These are phyloP conservation scores for Ivindomyrus marchei DNA, from an alignment of 2,113 vertebrate genomes.

Conservation along the genomic window DNA sequence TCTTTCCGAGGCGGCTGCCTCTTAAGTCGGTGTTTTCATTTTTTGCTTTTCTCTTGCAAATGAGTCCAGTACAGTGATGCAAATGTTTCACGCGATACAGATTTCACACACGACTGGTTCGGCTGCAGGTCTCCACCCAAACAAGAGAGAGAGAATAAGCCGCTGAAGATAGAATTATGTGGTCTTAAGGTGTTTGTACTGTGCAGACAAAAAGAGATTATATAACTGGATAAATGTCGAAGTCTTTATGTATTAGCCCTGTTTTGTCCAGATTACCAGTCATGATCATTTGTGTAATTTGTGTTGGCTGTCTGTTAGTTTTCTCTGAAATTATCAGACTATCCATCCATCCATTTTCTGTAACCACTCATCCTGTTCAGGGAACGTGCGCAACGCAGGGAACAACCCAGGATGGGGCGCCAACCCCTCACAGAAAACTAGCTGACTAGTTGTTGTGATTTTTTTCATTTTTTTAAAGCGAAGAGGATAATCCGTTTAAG, in stretches of 20 bases:
- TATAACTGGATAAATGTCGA: neutral
- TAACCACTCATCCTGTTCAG: too few relatives aligned
- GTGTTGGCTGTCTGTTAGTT: neutral
- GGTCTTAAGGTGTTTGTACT: neutral
- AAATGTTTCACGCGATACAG: constrained; percentile 40
- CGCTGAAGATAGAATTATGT: neutral
- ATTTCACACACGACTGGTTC: constrained; percentile 22
- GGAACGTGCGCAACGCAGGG: too few relatives aligned
- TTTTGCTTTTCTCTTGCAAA: constrained; percentile 46
- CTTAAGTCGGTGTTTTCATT: neutral
- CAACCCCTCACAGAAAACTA: neutral
- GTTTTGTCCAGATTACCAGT: neutral
- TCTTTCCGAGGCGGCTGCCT: constrained; percentile 9
- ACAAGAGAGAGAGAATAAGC: neutral
- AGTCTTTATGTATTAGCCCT: neutral
- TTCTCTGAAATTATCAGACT: neutral
- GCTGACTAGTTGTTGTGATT: neutral
- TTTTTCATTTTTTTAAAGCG: neutral
- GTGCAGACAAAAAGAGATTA: neutral
- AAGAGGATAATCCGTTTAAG: neutral
- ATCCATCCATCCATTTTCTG: too few relatives aligned
- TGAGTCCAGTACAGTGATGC: constrained; percentile 42
- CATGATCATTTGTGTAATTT: neutral
- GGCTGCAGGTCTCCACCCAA: neutral
- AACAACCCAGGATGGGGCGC: too few relatives aligned